Evolutionary conservation across 1,140 invertebrate genomes (phyloP).

Genomic region (Anoplophora glabripennis): DNA sequence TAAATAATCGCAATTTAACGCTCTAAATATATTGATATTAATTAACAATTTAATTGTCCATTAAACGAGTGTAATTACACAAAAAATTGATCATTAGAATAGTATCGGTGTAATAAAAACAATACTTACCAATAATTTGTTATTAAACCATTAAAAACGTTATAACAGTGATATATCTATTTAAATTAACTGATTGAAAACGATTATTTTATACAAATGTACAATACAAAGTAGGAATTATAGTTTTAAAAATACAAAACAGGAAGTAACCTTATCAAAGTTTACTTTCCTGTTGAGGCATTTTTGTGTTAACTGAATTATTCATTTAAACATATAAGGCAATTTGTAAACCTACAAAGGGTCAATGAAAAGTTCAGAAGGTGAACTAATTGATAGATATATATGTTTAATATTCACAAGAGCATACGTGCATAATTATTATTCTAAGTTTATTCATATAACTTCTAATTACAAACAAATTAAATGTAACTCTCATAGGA

Average conservation of each 20-base stretch:
- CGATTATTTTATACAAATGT: constrained; percentile 3
- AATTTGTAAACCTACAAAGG: too few species aligned
- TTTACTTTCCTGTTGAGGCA: constrained; percentile 13
- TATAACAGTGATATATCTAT: too few species aligned
- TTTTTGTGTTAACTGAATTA: constrained; percentile 10
- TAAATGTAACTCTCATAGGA: not conserved
- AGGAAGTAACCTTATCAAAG: constrained; percentile 16
- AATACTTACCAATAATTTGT: too few species aligned
- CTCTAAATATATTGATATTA: too few species aligned
- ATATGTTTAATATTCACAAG: not conserved
- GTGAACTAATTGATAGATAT: too few species aligned
- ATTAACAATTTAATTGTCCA: too few species aligned
- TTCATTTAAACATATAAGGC: not conserved
- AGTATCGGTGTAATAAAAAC: too few species aligned
- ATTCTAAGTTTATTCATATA: not conserved
- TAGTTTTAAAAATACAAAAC: constrained; percentile 11
- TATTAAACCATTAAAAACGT: too few species aligned
- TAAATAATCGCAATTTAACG: too few species aligned
- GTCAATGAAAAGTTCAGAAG: too few species aligned
- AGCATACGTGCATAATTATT: not conserved
- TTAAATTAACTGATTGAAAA: not conserved
- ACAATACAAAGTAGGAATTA: not conserved
- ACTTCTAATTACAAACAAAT: not conserved
- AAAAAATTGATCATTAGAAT: too few species aligned
- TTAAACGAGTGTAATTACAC: too few species aligned